These are phyloP conservation scores for Chironomus striatipennis DNA, from an alignment of 1,140 invertebrate species.

Conservation along the genomic window DNA sequence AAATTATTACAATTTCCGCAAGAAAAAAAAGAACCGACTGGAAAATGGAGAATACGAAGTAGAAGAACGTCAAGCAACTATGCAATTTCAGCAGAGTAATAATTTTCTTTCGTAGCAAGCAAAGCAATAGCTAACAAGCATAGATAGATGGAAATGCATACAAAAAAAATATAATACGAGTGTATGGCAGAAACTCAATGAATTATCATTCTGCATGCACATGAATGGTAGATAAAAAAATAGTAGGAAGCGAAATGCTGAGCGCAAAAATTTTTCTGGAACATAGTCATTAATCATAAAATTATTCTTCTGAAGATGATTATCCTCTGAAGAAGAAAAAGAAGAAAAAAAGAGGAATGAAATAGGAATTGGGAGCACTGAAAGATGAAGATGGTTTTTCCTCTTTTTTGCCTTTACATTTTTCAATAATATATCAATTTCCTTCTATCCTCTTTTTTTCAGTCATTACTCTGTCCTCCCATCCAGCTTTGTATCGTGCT, in stretches of 20 bases:
- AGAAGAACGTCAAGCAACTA: background rate
- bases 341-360: background rate
- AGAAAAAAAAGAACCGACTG: background rate
- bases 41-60: background rate
- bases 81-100: constrained; percentile 1
- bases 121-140: constrained; percentile 10
- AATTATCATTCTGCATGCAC: constrained; percentile 12
- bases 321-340: background rate
- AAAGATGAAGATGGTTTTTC: background rate
- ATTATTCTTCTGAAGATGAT: constrained; percentile 14
- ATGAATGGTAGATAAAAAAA: background rate
- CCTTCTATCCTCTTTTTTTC: too few species aligned
- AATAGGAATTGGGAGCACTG: background rate
- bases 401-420: background rate
- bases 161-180: background rate
- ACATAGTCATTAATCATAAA: constrained; percentile 14
- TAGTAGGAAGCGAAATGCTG: background rate
- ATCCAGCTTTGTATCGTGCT: background rate
- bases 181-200: constrained; percentile 7
- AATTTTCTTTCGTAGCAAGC: background rate
- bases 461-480: background rate
- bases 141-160: background rate
- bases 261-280: background rate
- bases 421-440: constrained; percentile 2
- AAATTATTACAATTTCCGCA: background rate